Base-by-base conservation (phyloP, 2,113 vertebrate genomes). In the Lycaon pictus region DNA sequence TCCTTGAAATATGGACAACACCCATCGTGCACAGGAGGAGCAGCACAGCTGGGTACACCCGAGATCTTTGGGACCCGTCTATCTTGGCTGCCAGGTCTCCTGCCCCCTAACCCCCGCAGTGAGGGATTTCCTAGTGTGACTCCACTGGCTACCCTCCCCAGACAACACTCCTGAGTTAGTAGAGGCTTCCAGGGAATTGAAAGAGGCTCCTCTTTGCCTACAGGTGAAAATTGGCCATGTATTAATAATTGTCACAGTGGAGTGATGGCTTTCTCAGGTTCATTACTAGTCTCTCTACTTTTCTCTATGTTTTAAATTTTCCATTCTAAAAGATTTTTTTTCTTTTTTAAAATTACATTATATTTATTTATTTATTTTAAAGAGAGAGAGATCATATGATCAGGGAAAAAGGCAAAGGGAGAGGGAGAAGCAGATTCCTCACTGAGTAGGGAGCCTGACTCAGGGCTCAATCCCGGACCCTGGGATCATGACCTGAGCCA, bases 61-160 rank as follows among this genome's bases (percentile, higher is more conserved):
- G 48, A 51, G 63, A 10, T 8, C 23, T 3, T 9, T 13, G 35
- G 37, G 29, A 27, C 43, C 55, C 2, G 56, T 19, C 6, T n/a
- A 69, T 51, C 55, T 79, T n/a, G 43, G 58, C 48, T 8, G 29
- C 88, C 16, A 3, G 20, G 23, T 43, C 51, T 76, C 7, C 0
- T 4, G 5, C 16, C 60, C 23, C 3, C 16, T 55, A 12, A 16
- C 3, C 15, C 69, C 2, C 1, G 1, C 1, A 16, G 11, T 0
- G 15, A 29, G 22, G 48, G 58, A 0, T 3, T 65, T 13, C 62
- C 48, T 7, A 11, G 74, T 29, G 27, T 2, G 9, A 6, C 32
- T 32, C 25, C 4, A 3, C 55, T 5, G 29, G 53, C 88, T 71
- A 53, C n/a, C 17, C 22, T 55, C 22, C 51, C 55, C 7, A 23